Conservation (phyloP, 2,113 vertebrate genomes). For the Eira barbara region DNA sequence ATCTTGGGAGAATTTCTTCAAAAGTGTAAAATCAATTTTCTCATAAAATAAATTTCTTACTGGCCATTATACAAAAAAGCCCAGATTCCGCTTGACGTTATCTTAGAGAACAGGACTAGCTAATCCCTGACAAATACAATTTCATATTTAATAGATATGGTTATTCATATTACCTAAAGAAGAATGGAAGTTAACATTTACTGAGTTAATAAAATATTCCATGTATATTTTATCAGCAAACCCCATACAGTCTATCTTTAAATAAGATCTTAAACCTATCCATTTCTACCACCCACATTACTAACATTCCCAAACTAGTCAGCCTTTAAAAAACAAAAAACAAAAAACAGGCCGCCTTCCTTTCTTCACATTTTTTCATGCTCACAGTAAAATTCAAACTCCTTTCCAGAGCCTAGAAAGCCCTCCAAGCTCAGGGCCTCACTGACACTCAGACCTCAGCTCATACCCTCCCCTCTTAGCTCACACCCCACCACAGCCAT, state of each 20-base stretch:
- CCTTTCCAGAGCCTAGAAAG: neutral
- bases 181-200: conserved; percentile 11
- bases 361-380: neutral
- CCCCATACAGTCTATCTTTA: neutral
- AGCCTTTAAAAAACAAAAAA: neutral
- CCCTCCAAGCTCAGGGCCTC: neutral
- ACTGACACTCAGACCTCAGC: neutral
- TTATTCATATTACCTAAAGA: neutral
- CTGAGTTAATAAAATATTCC: neutral
- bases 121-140: conserved; percentile 32
- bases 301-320: neutral
- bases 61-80: neutral
- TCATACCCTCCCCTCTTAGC: neutral
- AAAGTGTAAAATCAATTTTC: conserved; percentile 29
- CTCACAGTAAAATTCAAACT: neutral
- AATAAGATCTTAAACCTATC: conserved; percentile 17
- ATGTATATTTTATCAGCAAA: conserved; percentile 1
- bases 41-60: conserved; percentile 20
- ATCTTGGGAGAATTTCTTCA: conserved; percentile 46
- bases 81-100: neutral
- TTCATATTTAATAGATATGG: neutral
- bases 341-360: neutral
- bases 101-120: neutral
- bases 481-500: neutral
- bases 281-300: neutral